A percentile compares a stretch with the other conserved stretches of the same genome.
phyloP scores from a whole-genome alignment of 2,113 vertebrate species.

The Casuarius casuarius region DNA sequence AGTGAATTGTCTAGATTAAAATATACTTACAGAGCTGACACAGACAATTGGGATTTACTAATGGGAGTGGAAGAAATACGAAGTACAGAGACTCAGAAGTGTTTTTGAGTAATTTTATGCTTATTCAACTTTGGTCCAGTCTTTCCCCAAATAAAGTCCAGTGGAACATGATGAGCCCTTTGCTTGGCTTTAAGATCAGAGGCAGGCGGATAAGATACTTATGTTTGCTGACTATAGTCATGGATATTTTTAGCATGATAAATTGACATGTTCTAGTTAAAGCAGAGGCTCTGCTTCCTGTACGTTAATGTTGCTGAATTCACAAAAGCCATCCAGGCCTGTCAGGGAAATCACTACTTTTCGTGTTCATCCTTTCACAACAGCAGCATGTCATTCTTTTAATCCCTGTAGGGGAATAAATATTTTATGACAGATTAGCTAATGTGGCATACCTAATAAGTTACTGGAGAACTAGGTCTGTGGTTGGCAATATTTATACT shows the following conservation, averaged over 20 bases:
- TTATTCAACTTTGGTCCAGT: neutral
- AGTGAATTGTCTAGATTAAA: neutral
- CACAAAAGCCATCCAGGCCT: neutral
- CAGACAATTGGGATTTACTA: neutral
- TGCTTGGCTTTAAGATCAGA: neutral
- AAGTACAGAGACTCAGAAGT: neutral
- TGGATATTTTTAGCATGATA: neutral
- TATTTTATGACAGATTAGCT: slow-evolving; percentile 49
- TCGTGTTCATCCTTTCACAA: neutral
- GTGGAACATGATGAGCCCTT: neutral
- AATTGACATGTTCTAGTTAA: neutral
- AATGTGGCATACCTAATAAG: slow-evolving; percentile 6
- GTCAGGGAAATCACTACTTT: slow-evolving; percentile 16
- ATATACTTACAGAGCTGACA: neutral
- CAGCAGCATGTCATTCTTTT: neutral
- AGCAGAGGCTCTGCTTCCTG: neutral
- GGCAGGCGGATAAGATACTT: neutral
- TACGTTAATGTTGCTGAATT: neutral
- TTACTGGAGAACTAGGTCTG: slow-evolving; percentile 3
- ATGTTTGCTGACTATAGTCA: neutral
- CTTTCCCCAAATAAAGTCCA: neutral
- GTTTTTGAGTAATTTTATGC: neutral
- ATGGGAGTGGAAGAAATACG: neutral
- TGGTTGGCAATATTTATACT: neutral
- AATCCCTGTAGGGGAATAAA: neutral